A percentile compares a stretch with the other conserved stretches of the same genome.
Conservation (phyloP, 2,113 vertebrate species). For the Prionailurus bengalensis region DNA sequence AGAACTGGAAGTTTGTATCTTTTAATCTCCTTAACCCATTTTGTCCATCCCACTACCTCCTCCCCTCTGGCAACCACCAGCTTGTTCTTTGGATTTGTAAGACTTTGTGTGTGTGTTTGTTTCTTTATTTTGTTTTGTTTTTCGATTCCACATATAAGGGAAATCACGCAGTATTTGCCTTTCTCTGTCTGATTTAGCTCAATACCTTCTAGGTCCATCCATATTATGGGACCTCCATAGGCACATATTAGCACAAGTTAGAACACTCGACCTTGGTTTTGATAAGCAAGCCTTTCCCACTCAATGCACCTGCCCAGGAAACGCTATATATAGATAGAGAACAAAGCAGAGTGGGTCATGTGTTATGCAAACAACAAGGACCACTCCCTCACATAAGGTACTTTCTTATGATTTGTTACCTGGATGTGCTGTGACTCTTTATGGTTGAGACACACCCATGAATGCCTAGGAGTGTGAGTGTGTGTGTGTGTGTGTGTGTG, state of each 20-base stretch:
- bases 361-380: no score
- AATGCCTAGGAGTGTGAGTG: accelerated
- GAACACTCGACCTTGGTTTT: background rate
- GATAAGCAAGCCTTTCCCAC: background rate
- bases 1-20: background rate
- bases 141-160: background rate
- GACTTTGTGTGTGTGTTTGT: background rate
- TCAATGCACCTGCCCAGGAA: background rate
- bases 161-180: background rate
- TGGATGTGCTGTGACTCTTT: background rate
- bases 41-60: background rate
- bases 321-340: background rate
- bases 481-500: background rate
- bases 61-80: background rate
- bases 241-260: background rate
- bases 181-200: background rate
- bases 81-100: background rate
- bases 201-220: background rate
- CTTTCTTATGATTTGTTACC: background rate
- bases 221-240: background rate
- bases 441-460: no score
- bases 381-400: background rate
- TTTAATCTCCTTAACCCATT: background rate
- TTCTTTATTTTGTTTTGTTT: background rate
- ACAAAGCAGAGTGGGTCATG: accelerated